Evolutionary conservation across 2,797 vertebrate genomes (phyloP).

Genomic region (Lagodon rhomboides): DNA sequence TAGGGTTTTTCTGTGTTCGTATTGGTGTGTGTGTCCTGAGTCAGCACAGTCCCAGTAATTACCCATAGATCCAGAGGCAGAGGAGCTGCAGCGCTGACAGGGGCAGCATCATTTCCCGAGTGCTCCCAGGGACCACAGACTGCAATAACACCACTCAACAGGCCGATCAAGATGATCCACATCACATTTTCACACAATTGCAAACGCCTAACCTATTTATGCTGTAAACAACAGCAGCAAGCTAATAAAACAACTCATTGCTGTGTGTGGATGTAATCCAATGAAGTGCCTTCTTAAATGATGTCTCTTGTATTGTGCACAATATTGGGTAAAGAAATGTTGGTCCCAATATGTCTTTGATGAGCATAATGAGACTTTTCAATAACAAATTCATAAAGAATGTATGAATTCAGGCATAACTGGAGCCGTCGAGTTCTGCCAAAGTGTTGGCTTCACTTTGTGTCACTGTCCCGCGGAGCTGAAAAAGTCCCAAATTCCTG

Average conservation of each 20-base stretch:
- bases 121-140: slow-evolving; percentile 74
- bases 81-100: slow-evolving; percentile 67
- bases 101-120: slow-evolving; percentile 75
- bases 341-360: slow-evolving; percentile 79
- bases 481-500: slow-evolving; percentile 17
- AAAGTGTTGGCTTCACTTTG: slow-evolving; percentile 65
- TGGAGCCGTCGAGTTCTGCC: slow-evolving; percentile 32
- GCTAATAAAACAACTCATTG: slow-evolving; percentile 81
- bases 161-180: slow-evolving; percentile 84
- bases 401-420: slow-evolving; percentile 79
- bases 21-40: slow-evolving; percentile 74
- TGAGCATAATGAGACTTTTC: slow-evolving; percentile 82
- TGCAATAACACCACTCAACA: slow-evolving; percentile 86
- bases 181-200: slow-evolving; percentile 77
- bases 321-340: slow-evolving; percentile 75
- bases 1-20: slow-evolving; percentile 1
- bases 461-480: slow-evolving; percentile 56
- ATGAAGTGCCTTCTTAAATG: slow-evolving; percentile 78
- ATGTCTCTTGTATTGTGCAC: slow-evolving; percentile 61
- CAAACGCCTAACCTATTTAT: slow-evolving; percentile 84
- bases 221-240: slow-evolving; percentile 76
- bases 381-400: slow-evolving; percentile 87
- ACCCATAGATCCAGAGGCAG: slow-evolving; percentile 75
- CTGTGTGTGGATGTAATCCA: slow-evolving; percentile 78
- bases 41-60: slow-evolving; percentile 86